These are phyloP conservation scores for Calcarius ornatus DNA, from an alignment of 2,113 vertebrate species.

Conservation along the genomic window DNA sequence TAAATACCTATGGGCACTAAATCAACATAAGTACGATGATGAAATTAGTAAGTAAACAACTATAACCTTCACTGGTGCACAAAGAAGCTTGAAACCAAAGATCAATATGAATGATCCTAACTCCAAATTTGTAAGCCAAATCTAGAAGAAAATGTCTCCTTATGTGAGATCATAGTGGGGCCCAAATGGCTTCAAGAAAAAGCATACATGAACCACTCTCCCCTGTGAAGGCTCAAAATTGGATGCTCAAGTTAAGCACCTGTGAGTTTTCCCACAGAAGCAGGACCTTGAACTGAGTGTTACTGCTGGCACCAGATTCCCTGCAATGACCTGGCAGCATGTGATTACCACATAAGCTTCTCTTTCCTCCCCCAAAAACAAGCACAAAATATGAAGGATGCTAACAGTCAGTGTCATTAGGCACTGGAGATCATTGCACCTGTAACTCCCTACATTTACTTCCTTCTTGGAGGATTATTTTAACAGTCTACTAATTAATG, in stretches of 20 bases:
- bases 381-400: background rate
- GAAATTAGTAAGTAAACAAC: background rate
- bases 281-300: background rate
- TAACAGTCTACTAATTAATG: background rate
- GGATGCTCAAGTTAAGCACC: background rate
- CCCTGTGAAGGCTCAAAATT: background rate
- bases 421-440: background rate
- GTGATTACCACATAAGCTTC: background rate
- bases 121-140: background rate
- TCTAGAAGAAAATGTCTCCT: background rate
- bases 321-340: background rate
- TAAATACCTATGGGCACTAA: background rate
- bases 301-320: background rate
- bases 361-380: background rate
- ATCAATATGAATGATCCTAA: background rate
- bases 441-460: background rate
- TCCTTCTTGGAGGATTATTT: background rate
- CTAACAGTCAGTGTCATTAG: background rate
- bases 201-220: accelerated
- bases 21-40: background rate
- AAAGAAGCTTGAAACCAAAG: background rate
- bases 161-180: background rate
- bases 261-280: background rate
- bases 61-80: background rate
- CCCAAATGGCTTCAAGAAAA: background rate